Evolutionary conservation across 2,888 invertebrate species (phyloP), one percentile per base, ranked within the genome.

Genomic region (Nebria salina): DNA sequence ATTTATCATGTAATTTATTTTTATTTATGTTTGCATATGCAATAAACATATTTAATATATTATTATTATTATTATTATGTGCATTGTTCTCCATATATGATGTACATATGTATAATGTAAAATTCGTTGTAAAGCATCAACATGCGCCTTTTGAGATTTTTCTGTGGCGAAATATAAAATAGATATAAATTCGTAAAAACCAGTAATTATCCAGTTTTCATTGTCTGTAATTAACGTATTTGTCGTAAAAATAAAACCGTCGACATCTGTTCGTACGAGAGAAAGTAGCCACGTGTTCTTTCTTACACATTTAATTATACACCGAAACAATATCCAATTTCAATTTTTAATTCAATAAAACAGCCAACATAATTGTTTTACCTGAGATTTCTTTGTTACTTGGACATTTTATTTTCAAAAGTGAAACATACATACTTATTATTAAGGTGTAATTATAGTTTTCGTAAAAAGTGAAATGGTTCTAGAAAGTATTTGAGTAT

Each of bases 91-190:
- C 20, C 20, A 20, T 20, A 20, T 20, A 20, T 1, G n/a, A n/a
- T n/a, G n/a, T 20, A 20, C 20, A 20, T 20, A 20, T 20, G 20
- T 20, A 20, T 20, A 20, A 20, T 20, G 20, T 20, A 20, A 20
- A 0, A 20, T 20, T 20, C 20, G 20, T 20, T 20, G 20, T 20
- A 20, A 20, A 20, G 20, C 20, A 20, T 20, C 34, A 34, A 34
- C 34, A 34, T 34, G 34, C 34, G 34, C 4, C 2, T 20, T 20
- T 20, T 34, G 34, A 34, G 34, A 34, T 34, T 34, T 34, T 34
- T 34, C 34, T 5, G 4, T 34, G 34, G 2, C 34, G 34, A 4
- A 74, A 73, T 74, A 78, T 65, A 78, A 78, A 78, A 78, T 78
- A 74, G 74, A 66, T 54, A 54, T 54, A 54, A 54, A 54, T 54